These are phyloP conservation scores for Lucilia cuprina DNA, from an alignment of 1,140 invertebrate species.

Conservation along the genomic window DNA sequence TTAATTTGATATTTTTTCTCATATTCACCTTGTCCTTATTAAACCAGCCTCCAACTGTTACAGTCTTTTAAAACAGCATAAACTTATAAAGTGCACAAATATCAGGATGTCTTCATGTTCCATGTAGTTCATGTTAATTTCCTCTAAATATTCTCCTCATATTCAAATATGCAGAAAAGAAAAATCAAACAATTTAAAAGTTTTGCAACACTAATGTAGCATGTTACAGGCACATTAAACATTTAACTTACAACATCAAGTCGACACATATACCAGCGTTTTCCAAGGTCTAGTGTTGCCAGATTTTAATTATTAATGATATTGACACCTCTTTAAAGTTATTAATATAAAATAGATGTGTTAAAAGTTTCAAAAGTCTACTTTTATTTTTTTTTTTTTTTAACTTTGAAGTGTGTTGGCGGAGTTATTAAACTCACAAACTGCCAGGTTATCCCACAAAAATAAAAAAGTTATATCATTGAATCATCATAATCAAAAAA, in stretches of 20 bases:
- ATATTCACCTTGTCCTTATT: neutral
- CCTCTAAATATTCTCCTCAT: conserved; percentile 13
- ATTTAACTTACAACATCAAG: neutral
- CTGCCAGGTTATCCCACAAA: too few relatives aligned
- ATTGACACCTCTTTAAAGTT: neutral
- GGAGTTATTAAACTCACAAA: too few relatives aligned
- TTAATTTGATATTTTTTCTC: too few relatives aligned
- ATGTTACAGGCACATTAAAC: conserved; percentile 19
- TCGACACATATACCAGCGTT: too few relatives aligned
- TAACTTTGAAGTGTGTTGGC: too few relatives aligned
- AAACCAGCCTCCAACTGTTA: neutral
- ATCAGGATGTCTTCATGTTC: neutral
- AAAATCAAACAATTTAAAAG: conserved; percentile 16
- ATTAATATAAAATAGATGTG: too few relatives aligned
- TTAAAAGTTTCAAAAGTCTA: too few relatives aligned
- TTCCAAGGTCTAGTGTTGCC: too few relatives aligned
- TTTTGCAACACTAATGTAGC: conserved; percentile 25
- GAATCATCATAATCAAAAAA: too few relatives aligned
- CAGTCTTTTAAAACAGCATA: neutral
- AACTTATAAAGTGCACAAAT: neutral
- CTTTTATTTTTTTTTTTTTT: too few relatives aligned
- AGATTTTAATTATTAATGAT: too few relatives aligned
- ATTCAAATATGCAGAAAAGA: conserved; percentile 21
- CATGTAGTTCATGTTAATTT: conserved; percentile 23
- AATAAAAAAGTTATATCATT: too few relatives aligned